Conservation (phyloP, 2,113 vertebrate genomes). For the Collichthys lucidus region DNA sequence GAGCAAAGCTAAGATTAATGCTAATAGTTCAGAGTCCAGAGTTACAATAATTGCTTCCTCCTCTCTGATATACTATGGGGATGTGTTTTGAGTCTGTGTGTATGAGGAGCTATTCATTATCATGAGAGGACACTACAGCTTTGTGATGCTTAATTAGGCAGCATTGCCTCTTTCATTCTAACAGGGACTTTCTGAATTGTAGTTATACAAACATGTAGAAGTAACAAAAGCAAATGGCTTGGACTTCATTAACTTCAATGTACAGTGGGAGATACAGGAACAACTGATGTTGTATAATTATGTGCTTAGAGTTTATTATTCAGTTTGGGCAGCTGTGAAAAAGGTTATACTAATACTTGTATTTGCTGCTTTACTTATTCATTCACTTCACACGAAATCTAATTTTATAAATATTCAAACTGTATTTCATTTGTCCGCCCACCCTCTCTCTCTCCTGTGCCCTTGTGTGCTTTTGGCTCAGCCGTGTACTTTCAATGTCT, state of each 20-base stretch:
- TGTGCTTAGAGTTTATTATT: neutral
- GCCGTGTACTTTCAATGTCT: neutral
- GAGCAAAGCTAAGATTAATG: conserved; percentile 32
- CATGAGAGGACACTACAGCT: neutral
- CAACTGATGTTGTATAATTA: conserved; percentile 10
- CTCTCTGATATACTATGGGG: neutral
- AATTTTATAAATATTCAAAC: conserved; percentile 20
- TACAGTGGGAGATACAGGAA: conserved; percentile 1
- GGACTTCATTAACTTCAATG: conserved; percentile 20
- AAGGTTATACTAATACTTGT: neutral
- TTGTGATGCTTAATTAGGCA: conserved; percentile 37
- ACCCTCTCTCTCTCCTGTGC: neutral
- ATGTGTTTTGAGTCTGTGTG: conserved; percentile 1
- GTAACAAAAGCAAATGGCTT: conserved; percentile 4
- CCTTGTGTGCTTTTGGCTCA: neutral
- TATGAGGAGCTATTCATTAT: conserved; percentile 2
- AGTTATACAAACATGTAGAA: neutral
- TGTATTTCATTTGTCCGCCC: neutral
- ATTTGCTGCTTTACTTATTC: conserved; percentile 11
- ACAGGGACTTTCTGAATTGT: conserved; percentile 28
- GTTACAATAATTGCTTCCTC: conserved; percentile 14
- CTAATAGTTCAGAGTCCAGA: conserved; percentile 12
- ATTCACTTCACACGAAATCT: conserved; percentile 14
- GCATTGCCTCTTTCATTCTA: conserved; percentile 12
- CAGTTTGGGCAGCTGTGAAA: neutral